phyloP scores from a whole-genome alignment of 2,888 invertebrate species.

The Papilio demoleus region DNA sequence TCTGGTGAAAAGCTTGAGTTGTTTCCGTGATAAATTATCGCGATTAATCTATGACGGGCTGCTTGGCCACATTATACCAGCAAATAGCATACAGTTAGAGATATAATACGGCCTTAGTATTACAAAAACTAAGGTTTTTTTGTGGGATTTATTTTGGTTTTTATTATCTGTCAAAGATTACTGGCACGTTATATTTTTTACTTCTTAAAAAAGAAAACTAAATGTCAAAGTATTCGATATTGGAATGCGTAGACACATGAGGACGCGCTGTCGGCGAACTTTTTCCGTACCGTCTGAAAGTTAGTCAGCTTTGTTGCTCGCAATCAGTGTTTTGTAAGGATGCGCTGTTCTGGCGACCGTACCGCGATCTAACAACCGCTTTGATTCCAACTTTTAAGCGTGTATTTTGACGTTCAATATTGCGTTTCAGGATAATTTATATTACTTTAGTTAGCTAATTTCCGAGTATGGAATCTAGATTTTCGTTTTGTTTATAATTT shows the following conservation, averaged over 20 bases:
- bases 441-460: constrained; percentile 64
- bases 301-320: constrained; percentile 73
- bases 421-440: constrained; percentile 71
- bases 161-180: background rate
- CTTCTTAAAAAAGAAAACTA: constrained; percentile 40
- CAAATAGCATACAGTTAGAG: no score
- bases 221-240: constrained; percentile 49
- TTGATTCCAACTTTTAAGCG: constrained; percentile 81
- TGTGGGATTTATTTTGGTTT: no score
- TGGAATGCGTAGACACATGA: constrained; percentile 47
- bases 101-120: no score
- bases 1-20: no score
- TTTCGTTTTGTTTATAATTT: constrained; percentile 12
- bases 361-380: constrained; percentile 74
- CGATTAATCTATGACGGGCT: no score
- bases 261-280: constrained; percentile 67
- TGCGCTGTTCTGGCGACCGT: constrained; percentile 76
- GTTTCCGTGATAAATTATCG: no score
- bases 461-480: constrained; percentile 49
- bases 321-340: constrained; percentile 81
- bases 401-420: constrained; percentile 76
- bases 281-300: constrained; percentile 72
- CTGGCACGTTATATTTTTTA: constrained; percentile 2
- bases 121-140: no score
- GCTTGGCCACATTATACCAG: no score